Conservation (phyloP, 1,140 invertebrate genomes). For the Drosophila sturtevanti region DNA sequence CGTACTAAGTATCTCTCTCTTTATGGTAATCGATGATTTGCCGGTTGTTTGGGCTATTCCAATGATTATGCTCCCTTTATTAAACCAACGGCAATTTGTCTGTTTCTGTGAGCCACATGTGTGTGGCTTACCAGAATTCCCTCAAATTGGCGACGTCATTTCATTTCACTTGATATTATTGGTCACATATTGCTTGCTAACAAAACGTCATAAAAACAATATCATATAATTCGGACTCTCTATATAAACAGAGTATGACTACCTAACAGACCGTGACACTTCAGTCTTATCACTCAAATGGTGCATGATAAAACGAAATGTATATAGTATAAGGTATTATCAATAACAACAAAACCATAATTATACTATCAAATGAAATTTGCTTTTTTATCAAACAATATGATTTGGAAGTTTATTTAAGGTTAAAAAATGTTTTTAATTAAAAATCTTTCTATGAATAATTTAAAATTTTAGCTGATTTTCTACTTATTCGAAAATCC, state of each 20-base stretch:
- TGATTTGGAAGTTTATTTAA: constrained; percentile 26
- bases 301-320: constrained; percentile 36
- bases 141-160: constrained; percentile 45
- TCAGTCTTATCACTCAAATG: constrained; percentile 48
- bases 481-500: too few relatives aligned
- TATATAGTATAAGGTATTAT: not conserved
- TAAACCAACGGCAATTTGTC: constrained; percentile 43
- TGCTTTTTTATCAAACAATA: constrained; percentile 1
- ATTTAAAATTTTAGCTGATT: not conserved
- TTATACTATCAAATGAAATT: constrained; percentile 32
- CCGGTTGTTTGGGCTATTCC: constrained; percentile 24
- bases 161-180: constrained; percentile 36
- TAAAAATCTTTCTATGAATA: not conserved
- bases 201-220: constrained; percentile 58
- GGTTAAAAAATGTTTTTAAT: not conserved
- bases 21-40: constrained; percentile 22
- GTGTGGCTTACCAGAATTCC: constrained; percentile 13
- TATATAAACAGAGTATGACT: constrained; percentile 26
- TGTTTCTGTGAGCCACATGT: constrained; percentile 20
- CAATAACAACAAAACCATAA: constrained; percentile 29
- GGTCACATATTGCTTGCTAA: constrained; percentile 16
- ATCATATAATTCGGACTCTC: constrained; percentile 4
- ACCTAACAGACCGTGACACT: constrained; percentile 24
- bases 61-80: constrained; percentile 12
- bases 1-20: constrained; percentile 14